Evolutionary conservation across 2,797 vertebrate genomes (phyloP).

Genomic region (Chaetophractus vellerosus): DNA sequence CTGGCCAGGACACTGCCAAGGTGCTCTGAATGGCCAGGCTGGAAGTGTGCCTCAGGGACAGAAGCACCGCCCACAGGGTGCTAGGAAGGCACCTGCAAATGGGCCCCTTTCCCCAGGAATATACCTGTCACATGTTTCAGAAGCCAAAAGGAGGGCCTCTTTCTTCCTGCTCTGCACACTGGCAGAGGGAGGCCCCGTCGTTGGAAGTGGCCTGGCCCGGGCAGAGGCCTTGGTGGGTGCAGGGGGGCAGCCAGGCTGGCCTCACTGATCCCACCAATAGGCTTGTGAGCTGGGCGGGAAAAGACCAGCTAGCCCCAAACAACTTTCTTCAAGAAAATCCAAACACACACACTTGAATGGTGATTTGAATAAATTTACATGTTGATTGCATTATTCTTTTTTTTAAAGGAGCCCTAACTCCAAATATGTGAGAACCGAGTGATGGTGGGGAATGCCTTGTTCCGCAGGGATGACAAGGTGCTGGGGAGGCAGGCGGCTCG

Average conservation of each 20-base stretch:
- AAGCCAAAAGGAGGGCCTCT: background rate
- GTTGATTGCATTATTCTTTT: background rate
- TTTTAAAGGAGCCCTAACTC: background rate
- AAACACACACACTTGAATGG: background rate
- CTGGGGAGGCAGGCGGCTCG: background rate
- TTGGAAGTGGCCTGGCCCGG: background rate
- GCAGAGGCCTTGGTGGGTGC: background rate
- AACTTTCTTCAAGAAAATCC: conserved; percentile 63
- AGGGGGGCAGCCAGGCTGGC: background rate
- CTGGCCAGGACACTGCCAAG: background rate
- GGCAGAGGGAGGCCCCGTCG: background rate
- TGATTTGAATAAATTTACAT: conserved; percentile 74
- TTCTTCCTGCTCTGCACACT: background rate
- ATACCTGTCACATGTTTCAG: no score
- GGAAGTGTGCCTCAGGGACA: background rate
- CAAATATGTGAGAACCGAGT: background rate
- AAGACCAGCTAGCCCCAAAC: conserved; percentile 51
- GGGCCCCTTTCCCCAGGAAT: background rate
- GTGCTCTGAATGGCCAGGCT: background rate
- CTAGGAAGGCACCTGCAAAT: background rate
- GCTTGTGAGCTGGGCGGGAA: background rate
- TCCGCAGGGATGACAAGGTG: background rate
- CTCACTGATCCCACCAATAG: background rate
- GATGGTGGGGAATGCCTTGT: background rate
- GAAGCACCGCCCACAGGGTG: background rate